phyloP scores from a whole-genome alignment of 1,140 invertebrate species.

The Conopomorpha cramerella region DNA sequence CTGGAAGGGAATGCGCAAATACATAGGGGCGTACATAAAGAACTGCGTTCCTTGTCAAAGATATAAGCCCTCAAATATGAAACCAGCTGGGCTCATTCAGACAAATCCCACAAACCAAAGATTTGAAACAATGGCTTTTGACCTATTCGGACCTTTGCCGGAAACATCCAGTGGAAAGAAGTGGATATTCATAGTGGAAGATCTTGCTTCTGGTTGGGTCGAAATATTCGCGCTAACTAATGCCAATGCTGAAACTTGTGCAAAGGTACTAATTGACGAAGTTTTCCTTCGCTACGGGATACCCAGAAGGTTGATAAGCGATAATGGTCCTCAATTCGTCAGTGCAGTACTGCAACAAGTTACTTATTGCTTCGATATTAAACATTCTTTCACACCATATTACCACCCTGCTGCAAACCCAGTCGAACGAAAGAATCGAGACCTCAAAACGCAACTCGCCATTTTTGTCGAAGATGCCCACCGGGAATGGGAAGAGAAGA shows the following conservation, averaged over 20 bases:
- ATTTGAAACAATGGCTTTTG: conserved; percentile 9
- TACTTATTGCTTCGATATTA: conserved; percentile 12
- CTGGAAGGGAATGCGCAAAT: conserved; percentile 18
- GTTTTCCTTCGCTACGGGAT: conserved; percentile 9
- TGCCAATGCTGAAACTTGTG: conserved; percentile 15
- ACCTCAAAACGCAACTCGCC: too few species aligned
- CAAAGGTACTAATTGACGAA: conserved; percentile 9
- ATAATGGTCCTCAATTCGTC: conserved; percentile 12
- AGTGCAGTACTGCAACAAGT: conserved; percentile 19
- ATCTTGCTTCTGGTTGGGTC: conserved; percentile 10
- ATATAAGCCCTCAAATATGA: conserved; percentile 19
- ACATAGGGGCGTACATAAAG: conserved; percentile 14
- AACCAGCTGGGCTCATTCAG: conserved; percentile 17
- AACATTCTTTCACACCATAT: conserved; percentile 17
- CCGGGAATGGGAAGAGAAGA: conserved; percentile 20
- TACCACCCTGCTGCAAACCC: conserved; percentile 28
- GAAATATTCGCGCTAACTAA: conserved; percentile 9
- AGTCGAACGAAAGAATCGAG: conserved; percentile 22
- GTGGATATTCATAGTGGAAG: conserved; percentile 17
- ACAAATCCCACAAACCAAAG: conserved; percentile 4
- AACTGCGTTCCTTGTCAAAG: conserved; percentile 14
- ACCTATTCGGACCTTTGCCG: too few species aligned
- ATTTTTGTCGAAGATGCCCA: conserved; percentile 19
- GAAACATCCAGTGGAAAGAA: conserved; percentile 8
- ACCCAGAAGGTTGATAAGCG: conserved; percentile 12